These are phyloP conservation scores for Linnaemya tessellans DNA, from an alignment of 2,888 invertebrate genomes.

Conservation along the genomic window DNA sequence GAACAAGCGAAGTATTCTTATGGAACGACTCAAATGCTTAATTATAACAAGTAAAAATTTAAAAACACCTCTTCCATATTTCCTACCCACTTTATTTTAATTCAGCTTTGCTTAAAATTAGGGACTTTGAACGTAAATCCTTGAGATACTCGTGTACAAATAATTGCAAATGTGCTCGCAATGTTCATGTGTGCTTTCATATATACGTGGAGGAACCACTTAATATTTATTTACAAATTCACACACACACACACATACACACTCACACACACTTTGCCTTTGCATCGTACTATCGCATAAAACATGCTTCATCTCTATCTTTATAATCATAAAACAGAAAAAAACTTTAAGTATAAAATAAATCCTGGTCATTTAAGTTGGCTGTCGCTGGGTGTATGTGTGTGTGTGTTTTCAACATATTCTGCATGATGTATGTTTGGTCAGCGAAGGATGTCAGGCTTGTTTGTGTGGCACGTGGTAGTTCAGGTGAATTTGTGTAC, in stretches of 20 bases:
- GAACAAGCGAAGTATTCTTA: too few relatives aligned
- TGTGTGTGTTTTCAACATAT: neutral
- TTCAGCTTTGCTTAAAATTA: slow-evolving; percentile 44
- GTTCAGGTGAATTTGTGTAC: slow-evolving; percentile 44
- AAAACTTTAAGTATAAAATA: slow-evolving; percentile 53
- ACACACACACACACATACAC: neutral
- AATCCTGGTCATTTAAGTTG: slow-evolving; percentile 58
- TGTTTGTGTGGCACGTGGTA: slow-evolving; percentile 51
- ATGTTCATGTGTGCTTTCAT: slow-evolving; percentile 51
- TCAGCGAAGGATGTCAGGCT: slow-evolving; percentile 38
- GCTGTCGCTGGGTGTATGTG: neutral
- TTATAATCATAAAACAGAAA: slow-evolving; percentile 18
- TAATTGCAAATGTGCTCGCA: slow-evolving; percentile 46
- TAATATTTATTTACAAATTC: slow-evolving; percentile 41
- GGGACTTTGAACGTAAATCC: slow-evolving; percentile 77
- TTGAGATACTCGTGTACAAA: slow-evolving; percentile 75
- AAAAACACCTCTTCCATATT: neutral
- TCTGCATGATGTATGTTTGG: slow-evolving; percentile 51
- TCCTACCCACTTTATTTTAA: neutral
- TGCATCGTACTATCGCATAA: neutral
- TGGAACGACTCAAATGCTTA: too few relatives aligned
- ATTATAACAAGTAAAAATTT: neutral
- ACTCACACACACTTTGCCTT: too few relatives aligned
- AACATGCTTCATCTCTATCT: slow-evolving; percentile 35
- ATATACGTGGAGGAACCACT: slow-evolving; percentile 54